Conservation (phyloP, 2,888 invertebrate genomes). For the Chelonus formosanus region DNA sequence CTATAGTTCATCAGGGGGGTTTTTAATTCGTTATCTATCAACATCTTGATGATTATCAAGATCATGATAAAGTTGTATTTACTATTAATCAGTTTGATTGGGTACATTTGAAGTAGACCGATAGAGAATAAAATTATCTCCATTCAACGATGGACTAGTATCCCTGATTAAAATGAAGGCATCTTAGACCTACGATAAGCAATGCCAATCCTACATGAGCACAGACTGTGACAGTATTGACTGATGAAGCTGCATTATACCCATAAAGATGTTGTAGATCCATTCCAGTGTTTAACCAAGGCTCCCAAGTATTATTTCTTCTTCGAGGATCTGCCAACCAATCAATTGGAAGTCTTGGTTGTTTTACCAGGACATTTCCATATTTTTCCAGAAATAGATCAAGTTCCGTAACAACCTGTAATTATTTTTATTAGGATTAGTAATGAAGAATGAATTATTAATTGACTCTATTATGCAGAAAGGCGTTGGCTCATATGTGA, state of each 20-base stretch:
- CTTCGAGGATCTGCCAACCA: slow-evolving; percentile 74
- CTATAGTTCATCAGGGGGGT: too few species aligned
- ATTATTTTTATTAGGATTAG: background rate
- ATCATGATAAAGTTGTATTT: too few species aligned
- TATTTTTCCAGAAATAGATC: slow-evolving; percentile 52
- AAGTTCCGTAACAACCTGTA: slow-evolving; percentile 52
- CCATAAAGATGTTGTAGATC: slow-evolving; percentile 40
- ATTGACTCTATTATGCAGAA: too few species aligned
- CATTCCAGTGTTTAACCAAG: slow-evolving; percentile 67
- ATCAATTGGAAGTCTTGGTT: slow-evolving; percentile 51
- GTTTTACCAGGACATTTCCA: slow-evolving; percentile 47
- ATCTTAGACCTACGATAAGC: slow-evolving; percentile 44
- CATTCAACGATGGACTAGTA: slow-evolving; percentile 23
- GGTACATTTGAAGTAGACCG: background rate
- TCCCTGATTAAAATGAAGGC: slow-evolving; percentile 49
- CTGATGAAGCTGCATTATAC: slow-evolving; percentile 40
- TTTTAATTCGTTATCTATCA: too few species aligned
- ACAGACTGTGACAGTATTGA: slow-evolving; percentile 47
- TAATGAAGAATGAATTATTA: background rate
- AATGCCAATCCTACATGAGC: slow-evolving; percentile 49
- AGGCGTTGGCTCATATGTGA: background rate
- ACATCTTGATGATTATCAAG: too few species aligned
- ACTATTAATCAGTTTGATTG: too few species aligned
- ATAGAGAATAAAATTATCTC: slow-evolving; percentile 1
- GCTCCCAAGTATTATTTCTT: slow-evolving; percentile 78